Evolutionary conservation across 2,888 invertebrate genomes (phyloP).

Genomic region (Aspidapion aeneum): DNA sequence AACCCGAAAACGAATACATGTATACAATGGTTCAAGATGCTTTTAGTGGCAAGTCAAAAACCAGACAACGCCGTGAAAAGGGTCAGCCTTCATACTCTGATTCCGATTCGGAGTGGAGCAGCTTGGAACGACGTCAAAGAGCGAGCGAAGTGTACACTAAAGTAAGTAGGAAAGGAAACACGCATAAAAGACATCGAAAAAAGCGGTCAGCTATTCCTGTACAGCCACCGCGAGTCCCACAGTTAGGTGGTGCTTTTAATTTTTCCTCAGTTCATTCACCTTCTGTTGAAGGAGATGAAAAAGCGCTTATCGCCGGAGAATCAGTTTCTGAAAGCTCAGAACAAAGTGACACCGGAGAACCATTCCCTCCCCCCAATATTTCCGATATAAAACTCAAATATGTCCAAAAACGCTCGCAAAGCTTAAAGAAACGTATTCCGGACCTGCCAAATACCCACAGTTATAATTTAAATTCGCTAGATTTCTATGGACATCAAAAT

Average conservation of each 20-base stretch:
- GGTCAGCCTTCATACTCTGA: constrained; percentile 75
- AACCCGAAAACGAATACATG: constrained; percentile 59
- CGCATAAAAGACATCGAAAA: constrained; percentile 69
- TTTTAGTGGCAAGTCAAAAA: constrained; percentile 53
- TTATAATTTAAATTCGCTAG: constrained; percentile 45
- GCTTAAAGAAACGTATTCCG: constrained; percentile 46
- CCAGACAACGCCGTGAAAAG: constrained; percentile 61
- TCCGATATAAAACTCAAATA: constrained; percentile 42
- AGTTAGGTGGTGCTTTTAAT: constrained; percentile 38
- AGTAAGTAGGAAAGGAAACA: constrained; percentile 62
- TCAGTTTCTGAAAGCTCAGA: constrained; percentile 48
- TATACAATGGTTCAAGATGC: constrained; percentile 55
- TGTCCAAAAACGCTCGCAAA: constrained; percentile 47
- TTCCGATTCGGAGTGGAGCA: constrained; percentile 87
- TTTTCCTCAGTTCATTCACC: constrained; percentile 43
- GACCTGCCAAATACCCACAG: constrained; percentile 55
- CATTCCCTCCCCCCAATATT: constrained; percentile 33
- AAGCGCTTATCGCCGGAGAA: constrained; percentile 43
- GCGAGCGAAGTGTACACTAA: constrained; percentile 61
- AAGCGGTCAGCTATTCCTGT: constrained; percentile 79
- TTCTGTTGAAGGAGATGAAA: constrained; percentile 40
- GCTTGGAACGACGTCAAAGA: constrained; percentile 56
- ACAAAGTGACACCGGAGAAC: constrained; percentile 43
- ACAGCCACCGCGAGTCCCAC: constrained; percentile 66
- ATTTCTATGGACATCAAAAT: constrained; percentile 47